Percentiles rank a stretch among this genome's conserved stretches.
phyloP scores from a whole-genome alignment of 2,888 invertebrate species.

The Gibbula magus region DNA sequence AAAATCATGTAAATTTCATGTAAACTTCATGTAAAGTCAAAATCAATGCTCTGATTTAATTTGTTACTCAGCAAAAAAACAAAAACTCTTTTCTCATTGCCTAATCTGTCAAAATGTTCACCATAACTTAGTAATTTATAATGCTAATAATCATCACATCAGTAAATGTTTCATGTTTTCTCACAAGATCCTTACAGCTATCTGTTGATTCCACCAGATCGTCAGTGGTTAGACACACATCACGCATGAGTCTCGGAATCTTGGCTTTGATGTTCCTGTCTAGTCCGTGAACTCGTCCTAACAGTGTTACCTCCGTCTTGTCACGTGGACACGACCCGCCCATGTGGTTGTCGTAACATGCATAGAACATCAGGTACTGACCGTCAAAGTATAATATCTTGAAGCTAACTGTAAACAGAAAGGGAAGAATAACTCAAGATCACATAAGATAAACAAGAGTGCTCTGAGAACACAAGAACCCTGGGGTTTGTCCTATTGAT shows the following conservation, averaged over 20 bases:
- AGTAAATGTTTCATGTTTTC: not conserved
- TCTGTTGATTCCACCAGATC: conserved; percentile 43
- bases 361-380: conserved; percentile 44
- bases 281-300: conserved; percentile 41
- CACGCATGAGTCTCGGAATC: conserved; percentile 35
- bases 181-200: too few relatives aligned
- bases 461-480: too few relatives aligned
- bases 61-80: too few relatives aligned
- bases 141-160: not conserved
- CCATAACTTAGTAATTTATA: too few relatives aligned
- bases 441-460: too few relatives aligned
- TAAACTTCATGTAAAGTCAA: too few relatives aligned
- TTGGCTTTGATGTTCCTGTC: conserved; percentile 18
- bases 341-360: conserved; percentile 41
- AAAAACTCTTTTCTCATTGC: too few relatives aligned
- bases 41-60: too few relatives aligned
- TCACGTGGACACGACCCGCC: conserved; percentile 36
- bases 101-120: too few relatives aligned
- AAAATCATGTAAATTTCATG: too few relatives aligned
- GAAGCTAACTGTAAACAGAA: conserved; percentile 40
- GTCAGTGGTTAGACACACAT: conserved; percentile 35
- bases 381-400: conserved; percentile 47
- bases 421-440: not conserved
- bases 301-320: conserved; percentile 44
- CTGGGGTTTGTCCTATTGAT: too few relatives aligned